phyloP scores from a whole-genome alignment of 2,888 invertebrate genomes.

The Adela reaumurella region DNA sequence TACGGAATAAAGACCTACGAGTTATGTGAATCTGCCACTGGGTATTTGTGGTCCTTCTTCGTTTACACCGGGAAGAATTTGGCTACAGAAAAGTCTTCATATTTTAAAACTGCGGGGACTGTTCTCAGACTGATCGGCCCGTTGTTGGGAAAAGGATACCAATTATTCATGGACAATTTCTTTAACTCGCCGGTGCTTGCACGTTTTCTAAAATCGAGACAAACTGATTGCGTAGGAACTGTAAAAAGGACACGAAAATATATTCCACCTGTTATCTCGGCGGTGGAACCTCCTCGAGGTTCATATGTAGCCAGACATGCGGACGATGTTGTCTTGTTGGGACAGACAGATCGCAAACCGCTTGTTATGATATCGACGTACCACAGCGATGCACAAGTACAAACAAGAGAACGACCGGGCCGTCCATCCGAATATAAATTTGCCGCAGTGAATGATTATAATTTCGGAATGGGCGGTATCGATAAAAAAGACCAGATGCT shows the following conservation, averaged over 20 bases:
- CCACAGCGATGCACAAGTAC: conserved; percentile 5
- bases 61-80: background rate
- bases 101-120: too few species aligned
- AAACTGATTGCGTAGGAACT: conserved; percentile 4
- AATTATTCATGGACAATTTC: conserved; percentile 12
- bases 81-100: background rate
- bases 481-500: conserved; percentile 8
- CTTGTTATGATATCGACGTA: conserved; percentile 13
- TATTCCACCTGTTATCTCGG: background rate
- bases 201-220: conserved; percentile 4
- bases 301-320: conserved; percentile 1
- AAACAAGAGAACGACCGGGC: background rate
- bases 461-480: conserved; percentile 5
- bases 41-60: conserved; percentile 4
- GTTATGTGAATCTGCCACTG: conserved; percentile 3
- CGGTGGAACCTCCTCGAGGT: background rate
- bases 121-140: conserved; percentile 1
- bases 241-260: background rate
- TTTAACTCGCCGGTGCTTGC: conserved; percentile 12
- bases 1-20: conserved; percentile 4
- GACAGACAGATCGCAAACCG: conserved; percentile 11
- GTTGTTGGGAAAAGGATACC: conserved; percentile 1
- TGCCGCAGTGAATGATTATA: conserved; percentile 5
- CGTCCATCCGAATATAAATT: conserved; percentile 1
- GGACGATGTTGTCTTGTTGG: conserved; percentile 1